Evolutionary conservation across 2,797 vertebrate species (phyloP).

Genomic region (Aotus griseimembra): DNA sequence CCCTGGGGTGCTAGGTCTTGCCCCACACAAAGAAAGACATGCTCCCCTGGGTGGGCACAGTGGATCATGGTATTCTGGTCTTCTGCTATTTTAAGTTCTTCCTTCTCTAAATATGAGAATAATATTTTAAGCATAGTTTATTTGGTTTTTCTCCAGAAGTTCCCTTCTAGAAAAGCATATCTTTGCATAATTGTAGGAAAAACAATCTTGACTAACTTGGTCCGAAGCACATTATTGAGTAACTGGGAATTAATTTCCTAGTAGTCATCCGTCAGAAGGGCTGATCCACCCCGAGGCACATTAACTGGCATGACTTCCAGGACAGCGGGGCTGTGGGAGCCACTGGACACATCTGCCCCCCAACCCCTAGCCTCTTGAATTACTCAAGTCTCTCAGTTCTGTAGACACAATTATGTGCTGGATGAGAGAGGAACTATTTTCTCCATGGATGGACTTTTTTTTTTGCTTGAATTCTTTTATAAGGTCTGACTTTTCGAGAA

Average conservation of each 20-base stretch:
- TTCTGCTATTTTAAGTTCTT: slow-evolving; percentile 21
- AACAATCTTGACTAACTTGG: background rate
- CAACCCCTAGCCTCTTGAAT: background rate
- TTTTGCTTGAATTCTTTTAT: background rate
- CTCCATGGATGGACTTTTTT: background rate
- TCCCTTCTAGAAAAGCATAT: slow-evolving; percentile 37
- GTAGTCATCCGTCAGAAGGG: background rate
- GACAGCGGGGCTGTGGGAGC: background rate
- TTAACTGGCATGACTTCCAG: no score
- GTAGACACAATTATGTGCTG: background rate
- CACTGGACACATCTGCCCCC: no score
- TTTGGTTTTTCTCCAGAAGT: slow-evolving; percentile 10
- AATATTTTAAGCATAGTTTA: background rate
- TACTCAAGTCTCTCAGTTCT: background rate
- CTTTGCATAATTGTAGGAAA: slow-evolving; percentile 30
- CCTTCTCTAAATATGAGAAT: background rate
- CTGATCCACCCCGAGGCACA: background rate
- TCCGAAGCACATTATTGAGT: background rate
- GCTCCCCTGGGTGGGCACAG: background rate
- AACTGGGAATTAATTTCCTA: background rate
- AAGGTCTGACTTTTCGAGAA: background rate
- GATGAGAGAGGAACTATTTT: background rate
- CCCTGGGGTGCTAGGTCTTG: background rate
- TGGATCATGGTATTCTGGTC: background rate
- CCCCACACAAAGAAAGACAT: background rate